Conservation (phyloP, 1,140 invertebrate genomes). For the Brachionus rotundiformis region DNA sequence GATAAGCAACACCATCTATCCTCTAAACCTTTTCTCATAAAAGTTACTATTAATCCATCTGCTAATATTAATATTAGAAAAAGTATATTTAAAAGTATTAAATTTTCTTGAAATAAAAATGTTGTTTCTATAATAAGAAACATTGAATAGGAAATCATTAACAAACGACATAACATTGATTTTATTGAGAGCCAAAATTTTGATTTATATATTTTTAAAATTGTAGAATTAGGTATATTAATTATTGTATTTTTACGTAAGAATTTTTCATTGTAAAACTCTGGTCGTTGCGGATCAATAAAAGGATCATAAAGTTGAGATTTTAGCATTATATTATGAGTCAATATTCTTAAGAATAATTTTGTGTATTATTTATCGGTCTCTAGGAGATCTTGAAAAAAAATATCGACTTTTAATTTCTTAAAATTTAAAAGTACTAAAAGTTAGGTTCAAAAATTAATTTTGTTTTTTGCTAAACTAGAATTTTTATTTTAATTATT, state of each 20-base stretch:
- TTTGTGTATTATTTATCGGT: neutral
- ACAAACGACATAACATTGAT: neutral
- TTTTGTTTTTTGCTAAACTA: too few relatives aligned
- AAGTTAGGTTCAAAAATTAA: too few relatives aligned
- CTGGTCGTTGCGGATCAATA: neutral
- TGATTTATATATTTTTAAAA: neutral
- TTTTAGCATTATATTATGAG: neutral
- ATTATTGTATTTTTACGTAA: neutral
- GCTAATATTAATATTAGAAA: slow-evolving; percentile 7
- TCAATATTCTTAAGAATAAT: neutral
- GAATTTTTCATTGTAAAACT: slow-evolving; percentile 18
- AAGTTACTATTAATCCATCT: neutral
- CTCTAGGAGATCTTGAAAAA: neutral
- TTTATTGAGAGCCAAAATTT: slow-evolving; percentile 16
- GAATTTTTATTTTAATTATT: too few relatives aligned
- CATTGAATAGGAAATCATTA: slow-evolving; percentile 24
- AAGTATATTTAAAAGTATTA: slow-evolving; percentile 1
- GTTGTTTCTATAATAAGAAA: slow-evolving; percentile 14
- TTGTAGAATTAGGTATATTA: neutral
- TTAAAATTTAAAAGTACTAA: too few relatives aligned
- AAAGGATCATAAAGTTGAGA: slow-evolving; percentile 20
- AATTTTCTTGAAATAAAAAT: neutral
- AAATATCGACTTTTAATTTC: neutral
- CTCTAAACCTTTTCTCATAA: slow-evolving; percentile 12
- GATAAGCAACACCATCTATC: slow-evolving; percentile 33